Base-by-base conservation (phyloP, 1,140 invertebrate species). In the Eupristina koningsbergeri region DNA sequence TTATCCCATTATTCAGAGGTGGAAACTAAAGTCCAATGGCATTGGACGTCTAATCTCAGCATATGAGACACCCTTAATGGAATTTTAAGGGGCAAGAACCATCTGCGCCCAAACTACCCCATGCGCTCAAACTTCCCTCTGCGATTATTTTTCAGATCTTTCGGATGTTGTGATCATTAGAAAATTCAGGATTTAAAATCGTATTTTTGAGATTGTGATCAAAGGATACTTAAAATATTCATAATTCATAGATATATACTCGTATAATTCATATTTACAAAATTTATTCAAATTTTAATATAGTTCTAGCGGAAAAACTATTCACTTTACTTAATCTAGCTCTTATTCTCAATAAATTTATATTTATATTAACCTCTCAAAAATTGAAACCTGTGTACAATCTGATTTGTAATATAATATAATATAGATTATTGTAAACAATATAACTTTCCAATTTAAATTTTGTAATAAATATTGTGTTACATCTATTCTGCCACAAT, bases 41-140 rank as follows among this genome's bases (percentile, higher is more conserved):
- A 84, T 87, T 87, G 85, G 88, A 88, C 89, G 88, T 89, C 88
- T 92, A 92, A 92, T 92, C 92, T 92, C 91, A 85, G 91, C 92
- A 92, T 90, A 92, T 91, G 92, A 91, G 91, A 91, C 92, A n/a
- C n/a, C n/a, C 91, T 89, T 92, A 92, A 92, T 92, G 90, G 92
- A 90, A 92, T 92, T 92, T 92, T 92, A 92, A 92, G 91, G 91
- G 91, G 89, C 89, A 86, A 88, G 83, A 86, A 86, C 90, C 92
- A 92, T 91, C 91, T 92, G 92, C 88, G 90, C 86, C 88, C 86
- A 86, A 83, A n/a, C n/a, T n/a, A n/a, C n/a, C n/a, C n/a, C n/a
- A n/a, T n/a, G n/a, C n/a, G n/a, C n/a, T n/a, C n/a, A n/a, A 84
- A 80, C 87, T 87, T 86, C 87, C 87, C 90, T 89, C 17, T 13